These are phyloP conservation scores for Elgaria multicarinata DNA, from an alignment of 2,113 vertebrate genomes.

Conservation along the genomic window DNA sequence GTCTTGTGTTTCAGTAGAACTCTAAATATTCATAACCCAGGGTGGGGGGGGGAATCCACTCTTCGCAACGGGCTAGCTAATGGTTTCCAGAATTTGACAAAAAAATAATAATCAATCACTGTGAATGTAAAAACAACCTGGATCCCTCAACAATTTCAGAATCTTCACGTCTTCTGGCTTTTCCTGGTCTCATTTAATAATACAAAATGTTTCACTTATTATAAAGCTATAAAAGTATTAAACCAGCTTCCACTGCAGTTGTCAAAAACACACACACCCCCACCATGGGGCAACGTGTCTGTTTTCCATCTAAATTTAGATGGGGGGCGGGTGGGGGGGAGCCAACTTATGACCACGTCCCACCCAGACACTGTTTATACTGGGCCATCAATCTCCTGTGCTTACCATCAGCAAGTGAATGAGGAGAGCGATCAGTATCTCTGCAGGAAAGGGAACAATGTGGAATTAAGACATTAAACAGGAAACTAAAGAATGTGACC, in stretches of 20 bases:
- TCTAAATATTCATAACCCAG: conserved; percentile 57
- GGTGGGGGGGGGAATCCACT: too few relatives aligned
- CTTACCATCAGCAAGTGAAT: conserved; percentile 66
- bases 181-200: background rate
- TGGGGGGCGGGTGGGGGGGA: conserved; percentile 54
- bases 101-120: conserved; percentile 49
- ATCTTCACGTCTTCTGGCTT: conserved; percentile 16
- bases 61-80: conserved; percentile 62
- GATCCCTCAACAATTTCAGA: conserved; percentile 33
- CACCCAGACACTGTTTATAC: conserved; percentile 69
- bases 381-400: conserved; percentile 76
- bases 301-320: conserved; percentile 59
- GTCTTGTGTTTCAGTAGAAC: conserved; percentile 59
- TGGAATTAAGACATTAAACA: conserved; percentile 75
- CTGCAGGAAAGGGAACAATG: conserved; percentile 68
- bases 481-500: conserved; percentile 73
- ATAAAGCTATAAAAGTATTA: conserved; percentile 31
- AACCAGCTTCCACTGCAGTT: conserved; percentile 24
- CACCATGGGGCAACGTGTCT: conserved; percentile 18
- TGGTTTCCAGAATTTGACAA: conserved; percentile 55
- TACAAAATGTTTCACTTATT: conserved; percentile 41
- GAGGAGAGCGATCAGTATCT: conserved; percentile 75
- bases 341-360: conserved; percentile 39
- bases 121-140: conserved; percentile 39
- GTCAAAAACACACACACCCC: background rate